These are phyloP conservation scores for Lampris megalopsis DNA, from an alignment of 2,113 vertebrate species.

Conservation along the genomic window DNA sequence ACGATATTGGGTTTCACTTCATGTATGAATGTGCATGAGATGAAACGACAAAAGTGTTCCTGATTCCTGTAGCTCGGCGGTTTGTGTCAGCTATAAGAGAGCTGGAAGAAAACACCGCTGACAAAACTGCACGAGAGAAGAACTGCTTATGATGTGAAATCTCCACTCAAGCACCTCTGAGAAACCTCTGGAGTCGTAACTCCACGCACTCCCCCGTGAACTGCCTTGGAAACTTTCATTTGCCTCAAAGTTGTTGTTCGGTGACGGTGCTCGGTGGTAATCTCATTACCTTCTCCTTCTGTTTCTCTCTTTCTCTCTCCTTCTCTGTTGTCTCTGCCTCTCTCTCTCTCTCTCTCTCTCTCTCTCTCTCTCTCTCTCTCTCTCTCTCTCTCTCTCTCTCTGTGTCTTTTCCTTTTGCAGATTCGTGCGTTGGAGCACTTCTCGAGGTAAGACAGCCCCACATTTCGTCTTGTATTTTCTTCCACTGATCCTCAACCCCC, in stretches of 20 bases:
- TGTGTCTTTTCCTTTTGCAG: constrained; percentile 62
- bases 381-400: not conserved
- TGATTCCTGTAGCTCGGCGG: too few species aligned
- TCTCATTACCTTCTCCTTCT: constrained; percentile 45
- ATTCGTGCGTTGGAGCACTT: constrained; percentile 66
- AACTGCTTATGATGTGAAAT: constrained; percentile 26
- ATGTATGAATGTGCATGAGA: too few species aligned
- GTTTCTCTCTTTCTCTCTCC: too few species aligned
- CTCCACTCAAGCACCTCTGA: constrained; percentile 3
- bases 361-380: constrained; percentile 1
- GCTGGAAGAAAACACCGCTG: not conserved
- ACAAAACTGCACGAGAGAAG: constrained; percentile 10
- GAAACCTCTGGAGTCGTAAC: constrained; percentile 11
- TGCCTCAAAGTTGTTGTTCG: constrained; percentile 40
- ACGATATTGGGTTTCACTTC: too few species aligned
- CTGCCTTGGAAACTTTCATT: constrained; percentile 22
- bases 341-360: not conserved
- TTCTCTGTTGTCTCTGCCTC: too few species aligned
- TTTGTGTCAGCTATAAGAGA: too few species aligned
- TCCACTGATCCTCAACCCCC: constrained; percentile 58
- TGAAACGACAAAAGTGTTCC: too few species aligned
- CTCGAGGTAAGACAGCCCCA: constrained; percentile 70
- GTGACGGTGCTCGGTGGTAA: constrained; percentile 12
- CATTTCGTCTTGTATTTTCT: constrained; percentile 44
- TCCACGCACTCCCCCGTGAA: constrained; percentile 27